Evolutionary conservation across 2,797 vertebrate genomes (phyloP).

Genomic region (Crenuchus spilurus): DNA sequence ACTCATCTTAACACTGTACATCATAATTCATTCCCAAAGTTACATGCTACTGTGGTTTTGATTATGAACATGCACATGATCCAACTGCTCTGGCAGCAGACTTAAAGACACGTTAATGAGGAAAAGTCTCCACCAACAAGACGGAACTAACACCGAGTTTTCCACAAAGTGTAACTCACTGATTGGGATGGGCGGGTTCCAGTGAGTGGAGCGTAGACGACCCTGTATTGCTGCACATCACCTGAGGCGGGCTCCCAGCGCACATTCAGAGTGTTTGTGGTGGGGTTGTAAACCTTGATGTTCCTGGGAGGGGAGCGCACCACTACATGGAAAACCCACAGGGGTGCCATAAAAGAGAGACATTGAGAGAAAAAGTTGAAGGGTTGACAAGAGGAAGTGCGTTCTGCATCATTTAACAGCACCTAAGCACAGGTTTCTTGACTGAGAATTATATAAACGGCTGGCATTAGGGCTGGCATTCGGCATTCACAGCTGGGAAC

Average conservation of each 20-base stretch:
- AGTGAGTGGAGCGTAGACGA: constrained; percentile 83
- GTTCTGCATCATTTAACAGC: not conserved
- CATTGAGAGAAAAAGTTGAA: not conserved
- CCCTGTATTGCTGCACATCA: constrained; percentile 88
- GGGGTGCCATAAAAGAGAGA: constrained; percentile 40
- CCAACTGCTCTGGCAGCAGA: too few relatives aligned
- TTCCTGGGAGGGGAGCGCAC: constrained; percentile 86
- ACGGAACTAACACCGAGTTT: not conserved
- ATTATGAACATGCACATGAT: too few relatives aligned
- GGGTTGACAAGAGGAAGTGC: not conserved
- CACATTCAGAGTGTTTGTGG: constrained; percentile 91
- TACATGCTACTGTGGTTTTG: too few relatives aligned
- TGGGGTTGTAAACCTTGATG: constrained; percentile 91
- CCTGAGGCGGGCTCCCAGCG: constrained; percentile 95
- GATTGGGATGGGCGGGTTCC: constrained; percentile 86
- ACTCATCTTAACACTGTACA: too few relatives aligned
- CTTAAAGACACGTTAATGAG: not conserved
- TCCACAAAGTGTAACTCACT: constrained; percentile 77
- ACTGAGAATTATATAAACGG: not conserved
- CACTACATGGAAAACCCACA: constrained; percentile 75
- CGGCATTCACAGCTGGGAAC: not conserved
- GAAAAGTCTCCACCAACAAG: not conserved
- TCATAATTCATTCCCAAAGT: too few relatives aligned
- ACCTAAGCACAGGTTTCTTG: constrained; percentile 4
- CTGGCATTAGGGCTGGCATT: not conserved